Base-by-base conservation (phyloP, 37 sponge, comb jelly and placozoan genomes). In the Halisarca cf. caerulea region DNA sequence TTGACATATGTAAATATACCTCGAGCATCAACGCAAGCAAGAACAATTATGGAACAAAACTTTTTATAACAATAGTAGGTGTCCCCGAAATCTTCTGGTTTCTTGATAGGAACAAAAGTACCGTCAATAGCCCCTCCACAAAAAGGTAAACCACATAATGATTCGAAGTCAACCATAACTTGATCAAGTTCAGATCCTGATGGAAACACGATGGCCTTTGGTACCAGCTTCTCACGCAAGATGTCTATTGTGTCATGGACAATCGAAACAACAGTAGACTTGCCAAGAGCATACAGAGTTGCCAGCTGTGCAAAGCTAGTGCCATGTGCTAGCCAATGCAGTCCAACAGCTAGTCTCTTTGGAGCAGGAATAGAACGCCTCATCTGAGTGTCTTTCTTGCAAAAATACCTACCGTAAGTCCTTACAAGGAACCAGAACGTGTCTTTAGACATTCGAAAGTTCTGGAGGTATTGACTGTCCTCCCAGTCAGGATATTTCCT, bases 401-500 rank as follows among this genome's bases (percentile, higher is more conserved):
- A 3, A 20, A 84, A 35, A 68, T n/a, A 17, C 58, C 37, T 68
- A 17, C 73, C 84, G 51, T 30, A 84, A 3, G 45, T 47, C 8
- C 72, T 32, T 23, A 33, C 45, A 9, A 84, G 25, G 27, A 28
- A 57, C 73, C 84, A 68, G 58, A 84, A 84, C 0, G 75, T 53
- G 17, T 35, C 69, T 30, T 71, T 70, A 7, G 51, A 17, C 84
- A 84, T 70, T 15, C 84, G 17, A 53, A 53, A 84, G 35, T 84
- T 43, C 21, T 70, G 70, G 15, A 55, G 41, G 42, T 84, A 84
- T 6, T 77, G 47, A 0, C 33, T 84, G 32, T 84, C 59, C 40
- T 84, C 84, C 51, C 58, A 84, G 17, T 84, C 84, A 24, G 73
- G 84, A 71, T 53, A 84, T 11, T 17, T 11, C 73, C 51, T 51